Percentiles rank a stretch among this genome's conserved stretches.
Evolutionary conservation across 2,113 vertebrate species (phyloP).

Genomic region (Zapornia atra): DNA sequence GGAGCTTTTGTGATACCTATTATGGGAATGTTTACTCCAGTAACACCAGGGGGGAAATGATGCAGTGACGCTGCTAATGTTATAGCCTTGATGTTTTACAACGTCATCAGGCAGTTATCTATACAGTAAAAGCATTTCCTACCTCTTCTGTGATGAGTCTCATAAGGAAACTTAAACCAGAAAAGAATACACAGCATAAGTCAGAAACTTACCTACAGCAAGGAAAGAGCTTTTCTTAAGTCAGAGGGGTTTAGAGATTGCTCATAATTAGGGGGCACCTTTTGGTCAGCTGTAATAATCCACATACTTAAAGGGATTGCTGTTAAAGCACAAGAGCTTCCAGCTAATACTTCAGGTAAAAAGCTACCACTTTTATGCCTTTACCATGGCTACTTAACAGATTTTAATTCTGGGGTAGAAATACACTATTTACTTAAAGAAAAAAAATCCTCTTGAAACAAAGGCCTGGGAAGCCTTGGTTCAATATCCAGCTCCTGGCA

Average conservation of each 20-base stretch:
- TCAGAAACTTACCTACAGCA: neutral
- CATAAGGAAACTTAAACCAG: neutral
- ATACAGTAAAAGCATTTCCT: neutral
- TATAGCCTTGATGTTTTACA: neutral
- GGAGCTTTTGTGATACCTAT: neutral
- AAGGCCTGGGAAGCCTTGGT: neutral
- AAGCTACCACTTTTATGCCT: neutral
- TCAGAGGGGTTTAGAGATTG: neutral
- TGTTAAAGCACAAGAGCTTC: neutral
- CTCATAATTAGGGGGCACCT: neutral
- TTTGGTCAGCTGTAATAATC: neutral
- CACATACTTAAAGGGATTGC: neutral
- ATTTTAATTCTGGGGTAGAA: neutral
- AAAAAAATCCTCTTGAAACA: neutral
- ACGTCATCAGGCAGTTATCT: neutral
- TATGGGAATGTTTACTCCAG: constrained; percentile 30
- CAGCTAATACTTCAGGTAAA: neutral
- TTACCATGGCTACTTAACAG: neutral
- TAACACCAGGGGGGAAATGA: neutral
- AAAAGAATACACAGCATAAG: neutral
- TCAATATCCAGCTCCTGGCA: neutral
- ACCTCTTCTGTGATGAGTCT: neutral
- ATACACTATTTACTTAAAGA: neutral
- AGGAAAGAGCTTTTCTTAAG: neutral
- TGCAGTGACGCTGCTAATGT: neutral